Base-by-base conservation (phyloP, 2,797 vertebrate genomes). In the Phrynocephalus vlangalii region DNA sequence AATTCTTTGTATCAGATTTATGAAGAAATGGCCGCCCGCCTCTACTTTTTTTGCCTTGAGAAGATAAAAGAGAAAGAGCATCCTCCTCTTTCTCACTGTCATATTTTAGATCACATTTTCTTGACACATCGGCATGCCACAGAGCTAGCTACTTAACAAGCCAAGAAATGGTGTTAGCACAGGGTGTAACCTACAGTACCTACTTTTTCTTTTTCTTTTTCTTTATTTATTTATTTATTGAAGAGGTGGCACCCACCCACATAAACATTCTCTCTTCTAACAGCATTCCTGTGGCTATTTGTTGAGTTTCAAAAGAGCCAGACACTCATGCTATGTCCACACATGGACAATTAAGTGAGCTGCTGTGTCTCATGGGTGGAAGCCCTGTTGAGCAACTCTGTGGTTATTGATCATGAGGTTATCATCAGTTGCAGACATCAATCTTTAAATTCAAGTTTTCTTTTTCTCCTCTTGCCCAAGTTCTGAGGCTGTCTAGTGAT, bases 141-240 rank as follows among this genome's bases (percentile, higher is more conserved):
- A 9, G 28, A 16, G 48, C 48, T 60, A 60, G 77, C 30, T 68
- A 38, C 33, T 24, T 18, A 87, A 30, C 82, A 81, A 50, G 2
- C 0, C 67, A 26, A 11, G 10, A 87, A 22, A 67, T n/a, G 0
- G 38, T 0, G 5, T 20, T 10, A 7, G 9, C n/a, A 79, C n/a
- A 3, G 8, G 6, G 78, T 60, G n/a, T 33, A 33, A 71, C 67
- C 20, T n/a, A 13, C 28, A 50, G 44, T 16, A 60, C 6, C 68
- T 84, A 56, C 15, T 72, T 5, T 60, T 86, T 44, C 13, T 10
- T 56, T 56, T 33, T 33, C 15, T 72, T 5, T 60, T 86, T 44
- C 33, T 33, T 56, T 10, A 11, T 56, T 56, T 56, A 56, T 9
- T 56, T 56, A 13, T 56, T 56, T 56, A 10, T 84, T 79, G 67